Conservation (phyloP, 2,888 invertebrate species). For the Eulithis testata region DNA sequence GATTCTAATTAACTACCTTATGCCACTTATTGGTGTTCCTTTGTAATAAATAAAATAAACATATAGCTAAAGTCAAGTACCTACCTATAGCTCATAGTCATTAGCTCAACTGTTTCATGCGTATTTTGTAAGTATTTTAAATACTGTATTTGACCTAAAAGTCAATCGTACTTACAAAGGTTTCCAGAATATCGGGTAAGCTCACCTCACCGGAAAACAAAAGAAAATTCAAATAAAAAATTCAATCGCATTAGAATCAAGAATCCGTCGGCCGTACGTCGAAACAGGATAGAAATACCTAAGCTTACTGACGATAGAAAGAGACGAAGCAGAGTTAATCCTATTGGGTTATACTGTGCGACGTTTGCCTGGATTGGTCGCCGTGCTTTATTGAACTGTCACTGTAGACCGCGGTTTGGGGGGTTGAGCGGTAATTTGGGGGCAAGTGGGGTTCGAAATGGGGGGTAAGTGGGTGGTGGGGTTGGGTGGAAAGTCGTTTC, state of each 20-base stretch:
- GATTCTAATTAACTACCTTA: too few species aligned
- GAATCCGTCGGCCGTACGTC: slow-evolving; percentile 74
- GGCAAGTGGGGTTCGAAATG: slow-evolving; percentile 64
- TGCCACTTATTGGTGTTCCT: too few species aligned
- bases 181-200: slow-evolving; percentile 41
- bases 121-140: too few species aligned
- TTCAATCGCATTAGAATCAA: slow-evolving; percentile 82
- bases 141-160: background rate
- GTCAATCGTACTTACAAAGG: slow-evolving; percentile 9
- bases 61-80: too few species aligned
- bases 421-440: slow-evolving; percentile 80
- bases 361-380: slow-evolving; percentile 84
- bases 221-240: slow-evolving; percentile 78
- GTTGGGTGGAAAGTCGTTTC: slow-evolving; percentile 63
- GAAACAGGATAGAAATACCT: slow-evolving; percentile 57
- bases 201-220: slow-evolving; percentile 72
- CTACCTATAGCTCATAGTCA: too few species aligned
- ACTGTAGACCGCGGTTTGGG: slow-evolving; percentile 80
- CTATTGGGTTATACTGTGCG: slow-evolving; percentile 84
- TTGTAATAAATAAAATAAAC: too few species aligned
- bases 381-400: slow-evolving; percentile 83
- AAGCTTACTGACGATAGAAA: slow-evolving; percentile 42
- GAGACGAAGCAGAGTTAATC: slow-evolving; percentile 77
- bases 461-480: slow-evolving; percentile 53
- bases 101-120: too few species aligned